phyloP scores from a whole-genome alignment of 2,888 invertebrate species.

The Melieria picta region DNA sequence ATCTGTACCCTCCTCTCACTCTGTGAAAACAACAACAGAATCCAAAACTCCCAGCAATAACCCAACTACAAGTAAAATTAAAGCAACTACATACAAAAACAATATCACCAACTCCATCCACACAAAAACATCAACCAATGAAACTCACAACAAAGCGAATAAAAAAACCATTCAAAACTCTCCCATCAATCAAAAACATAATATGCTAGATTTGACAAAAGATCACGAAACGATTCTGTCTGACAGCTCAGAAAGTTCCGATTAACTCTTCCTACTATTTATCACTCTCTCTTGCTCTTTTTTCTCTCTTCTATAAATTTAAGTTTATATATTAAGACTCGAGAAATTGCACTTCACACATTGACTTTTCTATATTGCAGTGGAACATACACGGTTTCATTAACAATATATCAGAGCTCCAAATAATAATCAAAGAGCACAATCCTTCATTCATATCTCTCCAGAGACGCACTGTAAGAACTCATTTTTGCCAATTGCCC shows the following conservation, averaged over 20 bases:
- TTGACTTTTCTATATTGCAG: slow-evolving; percentile 18
- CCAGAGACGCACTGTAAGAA: slow-evolving; percentile 23
- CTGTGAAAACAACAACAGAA: background rate
- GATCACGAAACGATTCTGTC: background rate
- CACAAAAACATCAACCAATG: no score
- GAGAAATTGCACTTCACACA: background rate
- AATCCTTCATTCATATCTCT: slow-evolving; percentile 22
- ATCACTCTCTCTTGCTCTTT: background rate
- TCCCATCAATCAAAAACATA: background rate
- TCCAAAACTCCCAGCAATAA: no score
- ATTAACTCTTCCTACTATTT: background rate
- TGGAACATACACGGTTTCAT: slow-evolving; percentile 29
- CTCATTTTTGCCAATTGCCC: slow-evolving; percentile 16
- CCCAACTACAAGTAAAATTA: background rate
- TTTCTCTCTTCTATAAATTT: no score
- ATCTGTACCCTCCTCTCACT: background rate
- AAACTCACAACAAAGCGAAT: no score
- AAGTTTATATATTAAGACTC: background rate
- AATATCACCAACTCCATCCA: no score
- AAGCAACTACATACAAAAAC: background rate
- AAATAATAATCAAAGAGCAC: slow-evolving; percentile 18
- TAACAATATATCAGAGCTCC: slow-evolving; percentile 23
- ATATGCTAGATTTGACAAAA: slow-evolving; percentile 12
- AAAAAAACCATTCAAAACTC: no score
- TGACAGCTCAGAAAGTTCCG: background rate